Base-by-base conservation (phyloP, 2,113 vertebrate genomes). In the Scolopax mira region DNA sequence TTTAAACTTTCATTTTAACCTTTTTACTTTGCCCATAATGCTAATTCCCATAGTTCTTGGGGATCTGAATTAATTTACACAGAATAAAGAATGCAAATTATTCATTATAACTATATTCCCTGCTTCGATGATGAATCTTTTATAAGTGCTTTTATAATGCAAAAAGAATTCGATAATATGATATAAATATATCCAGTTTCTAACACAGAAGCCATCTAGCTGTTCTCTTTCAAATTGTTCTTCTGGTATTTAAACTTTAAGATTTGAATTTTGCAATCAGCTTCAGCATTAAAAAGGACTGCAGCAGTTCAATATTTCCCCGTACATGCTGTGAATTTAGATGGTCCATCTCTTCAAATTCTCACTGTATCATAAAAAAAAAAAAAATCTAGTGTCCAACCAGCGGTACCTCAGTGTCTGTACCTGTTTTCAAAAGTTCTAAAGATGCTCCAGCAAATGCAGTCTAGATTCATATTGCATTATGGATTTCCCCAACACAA, bases 61-160 rank as follows among this genome's bases (percentile, higher is more conserved):
- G 88, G 78, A 91, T 41, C 37, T 94, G 85, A 94, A 80, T 94
- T 92, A 67, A 93, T 95, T 95, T 90, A 67, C 60, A 49, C 44
- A 33, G 27, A 80, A 88, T 89, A 77, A 93, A 91, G 62, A 87
- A 88, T 83, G 51, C 39, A 80, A 54, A 96, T 89, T 71, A 78
- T 61, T 96, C 64, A 80, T 61, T 61, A 18, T 65, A 91, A 24
- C 75, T 80, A 5, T 61, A 73, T 86, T 86, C 61, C 19, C 64
- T 67, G 65, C n/a, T 93, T 78, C 30, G 4, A 44, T 83, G 55
- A 35, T 89, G 60, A 92, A 27, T 89, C 81, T 95, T 93, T 88
- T 89, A 35, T 67, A 89, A 91, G 88, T 54, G 37, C 69, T 64
- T 49, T n/a, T 96, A 94, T 83, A 93, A 72, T 5, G 3, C 46